phyloP scores from a whole-genome alignment of 2,113 vertebrate species.

The Miniopterus natalensis region DNA sequence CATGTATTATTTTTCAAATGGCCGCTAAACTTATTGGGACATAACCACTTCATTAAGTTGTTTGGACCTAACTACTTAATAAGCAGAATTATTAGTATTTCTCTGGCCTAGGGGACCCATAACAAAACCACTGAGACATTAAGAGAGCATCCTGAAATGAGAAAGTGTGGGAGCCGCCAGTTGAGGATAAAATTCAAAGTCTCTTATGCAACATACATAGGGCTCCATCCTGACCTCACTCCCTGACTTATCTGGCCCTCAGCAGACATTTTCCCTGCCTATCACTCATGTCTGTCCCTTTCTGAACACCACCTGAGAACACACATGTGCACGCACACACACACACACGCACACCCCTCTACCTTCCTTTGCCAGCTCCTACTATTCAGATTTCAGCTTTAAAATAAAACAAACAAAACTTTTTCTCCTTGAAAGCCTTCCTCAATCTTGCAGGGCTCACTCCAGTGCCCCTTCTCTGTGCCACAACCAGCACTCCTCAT shows the following conservation, averaged over 20 bases:
- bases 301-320: not conserved
- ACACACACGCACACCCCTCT: not conserved
- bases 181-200: conserved; percentile 10
- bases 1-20: conserved; percentile 7
- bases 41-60: conserved; percentile 54
- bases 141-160: conserved; percentile 16
- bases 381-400: not conserved
- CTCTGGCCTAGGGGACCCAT: not conserved
- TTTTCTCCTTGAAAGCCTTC: not conserved
- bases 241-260: not conserved
- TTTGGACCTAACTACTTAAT: conserved; percentile 46
- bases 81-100: conserved; percentile 54
- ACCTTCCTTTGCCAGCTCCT: not conserved
- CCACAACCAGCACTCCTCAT: no score
- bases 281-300: not conserved
- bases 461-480: not conserved
- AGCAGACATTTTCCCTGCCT: not conserved
- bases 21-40: not conserved
- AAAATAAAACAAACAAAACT: not conserved
- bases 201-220: not conserved
- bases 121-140: not conserved
- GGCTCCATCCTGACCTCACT: not conserved
- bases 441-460: not conserved
- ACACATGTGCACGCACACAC: not conserved
- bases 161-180: not conserved